phyloP scores from a whole-genome alignment of 2,113 vertebrate genomes.

The Suricata suricatta region DNA sequence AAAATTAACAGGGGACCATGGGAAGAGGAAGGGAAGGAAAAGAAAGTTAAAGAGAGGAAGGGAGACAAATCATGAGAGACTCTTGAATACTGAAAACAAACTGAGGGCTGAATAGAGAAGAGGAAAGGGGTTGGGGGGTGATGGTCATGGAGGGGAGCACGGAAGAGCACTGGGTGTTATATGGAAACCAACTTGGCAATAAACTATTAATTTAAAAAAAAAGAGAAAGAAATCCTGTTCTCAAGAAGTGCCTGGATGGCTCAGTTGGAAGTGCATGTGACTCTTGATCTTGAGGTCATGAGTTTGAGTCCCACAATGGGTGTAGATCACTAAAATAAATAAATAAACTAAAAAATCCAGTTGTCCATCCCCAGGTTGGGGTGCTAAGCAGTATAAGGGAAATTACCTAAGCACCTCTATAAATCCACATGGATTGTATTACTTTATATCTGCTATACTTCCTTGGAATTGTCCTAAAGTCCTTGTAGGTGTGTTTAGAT shows the following conservation, averaged over 20 bases:
- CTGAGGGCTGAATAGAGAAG: too few relatives aligned
- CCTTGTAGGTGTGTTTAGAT: constrained; percentile 33
- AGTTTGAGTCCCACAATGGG: not conserved
- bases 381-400: not conserved
- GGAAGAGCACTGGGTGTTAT: too few relatives aligned
- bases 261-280: not conserved
- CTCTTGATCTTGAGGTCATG: not conserved
- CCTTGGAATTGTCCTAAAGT: constrained; percentile 15
- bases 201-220: too few relatives aligned
- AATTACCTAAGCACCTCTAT: constrained; percentile 20
- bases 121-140: too few relatives aligned
- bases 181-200: too few relatives aligned
- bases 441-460: not conserved
- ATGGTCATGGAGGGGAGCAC: too few relatives aligned
- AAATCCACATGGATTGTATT: not conserved
- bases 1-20: too few relatives aligned
- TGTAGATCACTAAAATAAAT: not conserved
- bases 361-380: not conserved
- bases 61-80: too few relatives aligned
- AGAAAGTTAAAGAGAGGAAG: too few relatives aligned
- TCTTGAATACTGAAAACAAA: too few relatives aligned
- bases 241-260: not conserved
- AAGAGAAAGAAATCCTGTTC: not conserved
- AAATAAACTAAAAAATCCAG: not conserved
- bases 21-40: too few relatives aligned